phyloP scores from a whole-genome alignment of 2,888 invertebrate genomes.

The Lycocerus yunnanus region DNA sequence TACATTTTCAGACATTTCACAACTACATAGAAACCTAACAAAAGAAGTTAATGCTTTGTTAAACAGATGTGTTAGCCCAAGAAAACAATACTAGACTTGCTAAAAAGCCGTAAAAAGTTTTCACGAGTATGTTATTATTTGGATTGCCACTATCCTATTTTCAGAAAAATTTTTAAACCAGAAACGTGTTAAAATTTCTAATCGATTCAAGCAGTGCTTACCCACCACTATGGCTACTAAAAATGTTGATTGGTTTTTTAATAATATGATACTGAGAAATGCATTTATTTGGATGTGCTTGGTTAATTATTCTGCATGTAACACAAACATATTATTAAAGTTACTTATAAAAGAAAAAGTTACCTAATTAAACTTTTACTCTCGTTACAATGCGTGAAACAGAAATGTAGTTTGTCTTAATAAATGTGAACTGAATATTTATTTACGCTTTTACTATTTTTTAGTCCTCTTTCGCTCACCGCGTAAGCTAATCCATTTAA shows the following conservation, averaged over 20 bases:
- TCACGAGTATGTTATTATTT: not conserved
- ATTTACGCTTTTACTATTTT: not conserved
- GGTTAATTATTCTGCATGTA: not conserved
- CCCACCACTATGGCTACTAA: no score
- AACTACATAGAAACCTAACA: constrained; percentile 14
- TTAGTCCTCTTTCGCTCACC: not conserved
- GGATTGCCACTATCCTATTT: not conserved
- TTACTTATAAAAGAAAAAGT: not conserved
- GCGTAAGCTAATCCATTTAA: not conserved
- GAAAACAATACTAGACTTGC: constrained; percentile 21
- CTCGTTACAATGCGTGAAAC: not conserved
- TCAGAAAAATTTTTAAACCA: not conserved
- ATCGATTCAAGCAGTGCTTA: not conserved
- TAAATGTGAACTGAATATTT: not conserved
- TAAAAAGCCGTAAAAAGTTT: constrained; percentile 15
- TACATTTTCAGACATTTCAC: constrained; percentile 11
- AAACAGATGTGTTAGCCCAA: constrained; percentile 11
- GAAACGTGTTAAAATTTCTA: not conserved
- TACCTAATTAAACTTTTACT: not conserved
- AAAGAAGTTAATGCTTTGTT: constrained; percentile 21
- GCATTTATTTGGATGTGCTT: not conserved
- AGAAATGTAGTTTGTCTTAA: not conserved
- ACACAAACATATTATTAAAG: not conserved
- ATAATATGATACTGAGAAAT: not conserved
- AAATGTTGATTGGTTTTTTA: not conserved